Evolutionary conservation across 2,888 invertebrate species (phyloP), one percentile per base, ranked within the genome.

Genomic region (Ornithoptera priamus): DNA sequence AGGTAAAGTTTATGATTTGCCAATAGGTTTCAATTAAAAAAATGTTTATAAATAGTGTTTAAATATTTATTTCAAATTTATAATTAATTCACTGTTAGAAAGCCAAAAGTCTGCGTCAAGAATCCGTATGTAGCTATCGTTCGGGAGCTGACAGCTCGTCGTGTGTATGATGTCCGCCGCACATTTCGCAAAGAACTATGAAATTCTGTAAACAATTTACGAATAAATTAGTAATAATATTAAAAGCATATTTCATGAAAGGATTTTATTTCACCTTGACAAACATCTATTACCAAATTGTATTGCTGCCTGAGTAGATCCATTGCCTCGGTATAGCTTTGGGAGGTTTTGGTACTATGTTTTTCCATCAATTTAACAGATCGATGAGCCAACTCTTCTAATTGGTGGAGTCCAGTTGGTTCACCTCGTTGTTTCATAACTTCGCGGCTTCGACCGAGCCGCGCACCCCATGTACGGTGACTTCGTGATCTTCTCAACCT

Each of bases 71-170:
- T 39, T 39, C 2, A 39, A 39, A 39, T 39, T 10, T 39, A 10
- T 39, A 39, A 39, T 12, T 15, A 17, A 18, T 50, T 50, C 50
- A 50, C 12, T 50, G 5, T 50, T 15, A 15, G 2, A 18, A 50
- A 50, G 18, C 18, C 15, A 18, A 46, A 22, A 50, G 17, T 50
- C 12, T 15, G 17, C 17, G 50, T 50, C 17, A 15, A 50, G 2
- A 50, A 15, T 2, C 8, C 15, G 15, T 50, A 18, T 5, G 50
- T 17, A 50, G 50, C 84, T 78, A 88, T 65, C 88, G 80, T 73
- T 89, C 87, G 3, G 88, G 87, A 46, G 87, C 87, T n/a, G 78
- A 63, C 22, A 87, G 72, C 76, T 86, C 85, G 65, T 89, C 87
- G 72, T 76, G 73, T 8, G 60, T 69, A 71, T 87, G 86, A 1